These are phyloP conservation scores for Anneissia japonica DNA, from an alignment of 35 echinoderm and acorn worm species.

Conservation along the genomic window DNA sequence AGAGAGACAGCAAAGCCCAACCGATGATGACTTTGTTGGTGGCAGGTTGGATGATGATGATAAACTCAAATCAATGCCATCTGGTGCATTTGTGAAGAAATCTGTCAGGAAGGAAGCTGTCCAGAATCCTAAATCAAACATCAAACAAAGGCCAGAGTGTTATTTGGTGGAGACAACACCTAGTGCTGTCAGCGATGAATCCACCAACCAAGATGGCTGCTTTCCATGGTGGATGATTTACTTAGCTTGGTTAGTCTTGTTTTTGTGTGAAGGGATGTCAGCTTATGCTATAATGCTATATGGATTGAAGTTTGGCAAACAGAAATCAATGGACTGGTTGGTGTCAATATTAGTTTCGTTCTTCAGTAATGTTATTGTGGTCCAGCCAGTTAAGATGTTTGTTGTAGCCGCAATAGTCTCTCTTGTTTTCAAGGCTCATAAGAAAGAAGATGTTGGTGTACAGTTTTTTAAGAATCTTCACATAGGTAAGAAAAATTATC, in stretches of 20 bases:
- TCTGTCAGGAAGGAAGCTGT: background rate
- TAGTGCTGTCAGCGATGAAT: background rate
- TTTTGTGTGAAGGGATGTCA: conserved; percentile 25
- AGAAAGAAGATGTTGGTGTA: conserved; percentile 71
- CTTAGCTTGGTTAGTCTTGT: conserved; percentile 61
- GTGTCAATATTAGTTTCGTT: conserved; percentile 71
- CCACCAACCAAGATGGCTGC: background rate
- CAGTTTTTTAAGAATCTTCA: conserved; percentile 54
- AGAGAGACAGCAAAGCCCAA: too few relatives aligned
- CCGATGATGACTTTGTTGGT: too few relatives aligned
- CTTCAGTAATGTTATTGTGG: conserved; percentile 59
- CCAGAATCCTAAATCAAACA: background rate
- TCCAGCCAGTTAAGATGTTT: conserved; percentile 81
- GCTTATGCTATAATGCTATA: conserved; percentile 86
- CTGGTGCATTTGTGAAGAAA: too few relatives aligned
- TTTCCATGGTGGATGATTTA: conserved; percentile 87
- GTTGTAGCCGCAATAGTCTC: conserved; percentile 67
- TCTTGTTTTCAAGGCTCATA: conserved; percentile 46
- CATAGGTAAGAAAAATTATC: background rate
- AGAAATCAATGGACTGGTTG: conserved; percentile 83
- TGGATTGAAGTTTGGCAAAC: conserved; percentile 77
- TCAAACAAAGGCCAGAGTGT: background rate
- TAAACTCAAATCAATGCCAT: too few relatives aligned
- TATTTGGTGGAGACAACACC: background rate
- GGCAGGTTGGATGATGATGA: too few relatives aligned